Conservation (phyloP, 2,797 vertebrate species). For the Smutsia temminckii region DNA sequence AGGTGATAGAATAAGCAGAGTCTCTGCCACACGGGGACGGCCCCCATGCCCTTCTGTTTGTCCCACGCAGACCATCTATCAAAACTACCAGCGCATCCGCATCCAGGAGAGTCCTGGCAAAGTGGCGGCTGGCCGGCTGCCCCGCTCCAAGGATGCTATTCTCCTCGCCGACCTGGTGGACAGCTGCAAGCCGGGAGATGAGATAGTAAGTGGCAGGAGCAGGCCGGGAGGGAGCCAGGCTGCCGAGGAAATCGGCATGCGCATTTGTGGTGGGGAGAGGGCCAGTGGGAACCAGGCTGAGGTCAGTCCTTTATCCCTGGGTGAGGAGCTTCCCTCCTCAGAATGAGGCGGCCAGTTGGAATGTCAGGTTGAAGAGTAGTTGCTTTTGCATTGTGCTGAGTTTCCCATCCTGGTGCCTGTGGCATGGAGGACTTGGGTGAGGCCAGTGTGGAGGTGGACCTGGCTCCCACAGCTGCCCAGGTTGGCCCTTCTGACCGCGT, state of each 20-base stretch:
- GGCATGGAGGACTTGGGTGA: not conserved
- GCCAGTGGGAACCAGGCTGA: rapidly evolving
- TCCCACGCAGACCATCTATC: constrained; percentile 92
- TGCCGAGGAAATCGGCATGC: rapidly evolving
- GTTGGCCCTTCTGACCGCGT: not conserved
- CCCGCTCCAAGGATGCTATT: constrained; percentile 97
- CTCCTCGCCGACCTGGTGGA: constrained; percentile 96
- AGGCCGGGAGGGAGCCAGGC: not conserved
- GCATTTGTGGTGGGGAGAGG: rapidly evolving
- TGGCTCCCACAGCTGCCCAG: rapidly evolving
- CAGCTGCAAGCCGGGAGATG: constrained; percentile 96
- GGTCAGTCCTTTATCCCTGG: not conserved
- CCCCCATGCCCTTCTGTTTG: not conserved
- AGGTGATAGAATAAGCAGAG: not conserved
- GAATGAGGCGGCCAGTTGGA: not conserved
- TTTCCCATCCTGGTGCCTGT: not conserved
- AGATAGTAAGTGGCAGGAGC: constrained; percentile 90
- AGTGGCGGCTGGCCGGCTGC: constrained; percentile 95
- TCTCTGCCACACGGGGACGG: not conserved
- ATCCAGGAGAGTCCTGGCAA: constrained; percentile 98
- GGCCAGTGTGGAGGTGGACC: not conserved
- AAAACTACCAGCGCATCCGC: constrained; percentile 98
- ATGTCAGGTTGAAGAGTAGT: not conserved
- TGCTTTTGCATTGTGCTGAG: not conserved
- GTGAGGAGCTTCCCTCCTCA: too few relatives aligned